Conservation (phyloP, 2,797 vertebrate genomes). For the Lerista edwardsae region DNA sequence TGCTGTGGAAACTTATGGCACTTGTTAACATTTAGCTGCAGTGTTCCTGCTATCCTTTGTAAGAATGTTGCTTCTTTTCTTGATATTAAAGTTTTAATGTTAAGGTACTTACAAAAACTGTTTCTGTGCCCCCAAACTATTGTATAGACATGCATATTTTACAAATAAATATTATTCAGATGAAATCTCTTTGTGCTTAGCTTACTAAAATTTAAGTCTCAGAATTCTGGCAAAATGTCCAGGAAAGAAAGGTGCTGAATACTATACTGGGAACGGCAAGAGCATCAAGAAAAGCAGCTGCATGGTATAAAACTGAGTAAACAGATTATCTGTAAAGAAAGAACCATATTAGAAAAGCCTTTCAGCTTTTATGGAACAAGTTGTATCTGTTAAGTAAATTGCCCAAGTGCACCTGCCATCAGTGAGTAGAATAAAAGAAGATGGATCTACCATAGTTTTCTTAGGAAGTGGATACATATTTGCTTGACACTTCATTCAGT, state of each 20-base stretch:
- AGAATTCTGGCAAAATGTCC: neutral
- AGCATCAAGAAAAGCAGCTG: neutral
- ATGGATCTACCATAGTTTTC: neutral
- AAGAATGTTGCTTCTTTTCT: slow-evolving; percentile 58
- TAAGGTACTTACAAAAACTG: slow-evolving; percentile 30
- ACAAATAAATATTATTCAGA: slow-evolving; percentile 66
- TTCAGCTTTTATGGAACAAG: neutral
- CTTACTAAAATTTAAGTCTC: neutral
- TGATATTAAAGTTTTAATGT: slow-evolving; percentile 27
- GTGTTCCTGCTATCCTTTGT: slow-evolving; percentile 27
- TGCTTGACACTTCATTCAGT: neutral
- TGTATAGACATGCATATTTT: slow-evolving; percentile 63
- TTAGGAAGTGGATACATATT: neutral
- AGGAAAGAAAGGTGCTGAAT: neutral
- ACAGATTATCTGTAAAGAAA: neutral
- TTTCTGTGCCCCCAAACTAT: slow-evolving; percentile 21
- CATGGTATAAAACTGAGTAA: neutral
- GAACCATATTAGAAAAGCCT: neutral
- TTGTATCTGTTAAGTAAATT: neutral
- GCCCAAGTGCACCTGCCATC: neutral
- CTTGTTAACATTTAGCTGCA: neutral
- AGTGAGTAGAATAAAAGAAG: neutral
- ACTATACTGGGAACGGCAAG: neutral
- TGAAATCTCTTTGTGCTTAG: slow-evolving; percentile 5
- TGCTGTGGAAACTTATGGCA: slow-evolving; percentile 47